Evolutionary conservation across 2,113 vertebrate genomes (phyloP).

Genomic region (Sorex araneus): DNA sequence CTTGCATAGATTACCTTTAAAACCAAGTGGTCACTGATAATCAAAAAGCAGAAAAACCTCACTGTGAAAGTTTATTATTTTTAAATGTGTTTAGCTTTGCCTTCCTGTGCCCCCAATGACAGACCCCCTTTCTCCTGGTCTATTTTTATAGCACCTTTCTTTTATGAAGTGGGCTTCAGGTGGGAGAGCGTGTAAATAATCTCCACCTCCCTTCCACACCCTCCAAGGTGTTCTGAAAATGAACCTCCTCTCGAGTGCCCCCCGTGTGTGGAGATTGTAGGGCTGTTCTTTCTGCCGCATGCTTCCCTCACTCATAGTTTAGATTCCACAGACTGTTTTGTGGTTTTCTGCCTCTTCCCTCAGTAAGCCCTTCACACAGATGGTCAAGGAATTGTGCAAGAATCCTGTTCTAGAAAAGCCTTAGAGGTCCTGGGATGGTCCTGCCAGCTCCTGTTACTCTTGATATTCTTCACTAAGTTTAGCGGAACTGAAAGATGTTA

Average conservation of each 20-base stretch:
- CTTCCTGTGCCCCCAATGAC: neutral
- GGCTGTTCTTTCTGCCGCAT: neutral
- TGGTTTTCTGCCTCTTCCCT: neutral
- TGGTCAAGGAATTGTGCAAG: neutral
- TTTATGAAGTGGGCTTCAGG: neutral
- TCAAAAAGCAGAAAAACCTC: constrained; percentile 40
- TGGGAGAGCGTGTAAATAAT: neutral
- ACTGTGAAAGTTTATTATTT: constrained; percentile 44
- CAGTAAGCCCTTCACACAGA: no score
- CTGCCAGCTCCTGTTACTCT: neutral
- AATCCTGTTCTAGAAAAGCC: neutral
- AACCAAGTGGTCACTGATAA: constrained; percentile 58
- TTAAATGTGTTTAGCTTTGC: neutral
- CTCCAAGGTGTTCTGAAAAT: neutral
- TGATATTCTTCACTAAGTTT: neutral
- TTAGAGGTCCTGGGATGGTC: neutral
- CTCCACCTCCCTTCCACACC: neutral
- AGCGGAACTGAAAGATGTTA: neutral
- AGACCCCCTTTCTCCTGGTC: neutral
- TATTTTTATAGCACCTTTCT: constrained; percentile 36
- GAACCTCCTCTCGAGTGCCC: neutral
- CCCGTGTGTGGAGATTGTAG: neutral
- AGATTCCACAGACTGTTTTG: neutral
- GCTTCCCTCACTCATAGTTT: neutral
- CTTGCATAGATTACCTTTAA: no score